These are phyloP conservation scores for Macrophya annulata DNA, from an alignment of 2,888 invertebrate species.

Conservation along the genomic window DNA sequence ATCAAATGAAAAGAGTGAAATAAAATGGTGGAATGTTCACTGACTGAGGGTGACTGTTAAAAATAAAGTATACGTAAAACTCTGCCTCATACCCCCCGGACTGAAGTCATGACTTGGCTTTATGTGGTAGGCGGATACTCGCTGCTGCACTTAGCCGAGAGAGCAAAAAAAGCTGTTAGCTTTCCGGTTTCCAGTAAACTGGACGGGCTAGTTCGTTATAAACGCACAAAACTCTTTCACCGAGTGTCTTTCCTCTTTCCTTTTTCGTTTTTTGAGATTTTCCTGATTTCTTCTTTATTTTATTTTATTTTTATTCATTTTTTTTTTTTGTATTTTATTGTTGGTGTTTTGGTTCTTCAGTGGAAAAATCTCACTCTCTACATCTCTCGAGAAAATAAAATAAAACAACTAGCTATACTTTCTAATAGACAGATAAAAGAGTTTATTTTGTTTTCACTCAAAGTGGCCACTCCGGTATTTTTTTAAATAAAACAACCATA, in stretches of 20 bases:
- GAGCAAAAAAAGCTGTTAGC: constrained; percentile 40
- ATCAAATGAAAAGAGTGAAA: neutral
- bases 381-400: neutral
- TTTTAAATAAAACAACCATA: neutral
- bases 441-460: neutral
- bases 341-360: neutral
- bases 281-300: neutral
- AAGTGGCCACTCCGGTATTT: neutral
- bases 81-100: neutral
- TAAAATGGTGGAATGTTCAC: neutral
- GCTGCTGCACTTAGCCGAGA: constrained; percentile 38
- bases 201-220: constrained; percentile 49
- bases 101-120: constrained; percentile 29
- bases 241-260: neutral
- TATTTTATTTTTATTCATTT: too few relatives aligned
- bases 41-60: neutral
- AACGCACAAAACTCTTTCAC: constrained; percentile 41
- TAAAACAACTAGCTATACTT: neutral
- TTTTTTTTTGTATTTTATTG: neutral
- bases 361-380: neutral
- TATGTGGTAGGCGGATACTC: constrained; percentile 45
- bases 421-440: neutral
- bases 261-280: neutral
- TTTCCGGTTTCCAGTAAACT: constrained; percentile 41
- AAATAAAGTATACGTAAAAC: constrained; percentile 29